Base-by-base conservation (phyloP, 2,113 vertebrate species). In the Lophius piscatorius region DNA sequence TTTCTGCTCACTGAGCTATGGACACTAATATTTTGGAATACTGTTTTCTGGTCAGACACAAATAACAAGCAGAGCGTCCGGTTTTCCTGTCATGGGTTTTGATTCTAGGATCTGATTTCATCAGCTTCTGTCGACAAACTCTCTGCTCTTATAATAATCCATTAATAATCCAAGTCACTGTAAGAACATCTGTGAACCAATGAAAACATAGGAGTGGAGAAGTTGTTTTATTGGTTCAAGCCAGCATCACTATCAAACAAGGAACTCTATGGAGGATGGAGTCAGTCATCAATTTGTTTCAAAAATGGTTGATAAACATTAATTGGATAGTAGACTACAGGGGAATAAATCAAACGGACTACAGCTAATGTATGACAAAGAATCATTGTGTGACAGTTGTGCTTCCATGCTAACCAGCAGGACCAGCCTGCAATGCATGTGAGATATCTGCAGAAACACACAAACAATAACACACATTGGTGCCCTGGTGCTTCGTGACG, bases 221-320 rank as follows among this genome's bases (percentile, higher is more conserved):
- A 62, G 47, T 17, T 13, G 23, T 69, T 83, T 87, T 76, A 80
- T 82, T 85, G 38, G 42, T 76, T 83, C 54, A 48, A 49, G 33
- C 55, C 46, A 13, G 39, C 44, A 54, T 47, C 60, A 70, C 22
- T 68, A 21, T 26, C 23, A 23, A 39, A 59, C 45, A 31, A 67
- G 31, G 24, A 54, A 51, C 38, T 40, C 34, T 55, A 17, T 21
- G 8, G 5, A 50, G 17, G 28, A 59, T 17, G 47, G 36, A 69
- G 61, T 51, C 49, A 36, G 9, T 34, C 23, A 66, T n/a, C 46
- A 63, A 57, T 45, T 8, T 49, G 40, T 61, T 49, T 47, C 6
- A 11, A 45, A 66, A 29, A 17, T 50, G 39, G 29, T 23, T 6
- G 35, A 41, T 23, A 56, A 18, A 45, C 6, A n/a, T 22, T 16